Conservation (phyloP, 2,888 invertebrate genomes). For the Amphipyra berbera region DNA sequence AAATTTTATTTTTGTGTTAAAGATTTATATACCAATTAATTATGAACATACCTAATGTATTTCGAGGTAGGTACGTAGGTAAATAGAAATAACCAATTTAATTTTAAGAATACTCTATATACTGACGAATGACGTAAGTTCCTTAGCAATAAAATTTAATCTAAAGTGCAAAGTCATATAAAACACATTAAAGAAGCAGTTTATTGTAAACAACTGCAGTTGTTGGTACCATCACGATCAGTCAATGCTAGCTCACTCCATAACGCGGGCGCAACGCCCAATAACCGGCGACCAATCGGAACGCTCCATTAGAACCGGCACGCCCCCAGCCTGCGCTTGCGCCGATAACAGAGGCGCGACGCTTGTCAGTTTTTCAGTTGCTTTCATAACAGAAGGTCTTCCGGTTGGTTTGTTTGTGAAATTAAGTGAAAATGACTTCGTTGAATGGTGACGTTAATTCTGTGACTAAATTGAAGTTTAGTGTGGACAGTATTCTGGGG, state of each 20-base stretch:
- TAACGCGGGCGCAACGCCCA: conserved; percentile 77
- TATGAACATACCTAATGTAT: neutral
- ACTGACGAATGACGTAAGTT: conserved; percentile 78
- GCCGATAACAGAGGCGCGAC: conserved; percentile 66
- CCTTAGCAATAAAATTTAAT: conserved; percentile 81
- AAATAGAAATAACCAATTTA: conserved; percentile 16
- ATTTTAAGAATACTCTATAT: conserved; percentile 58
- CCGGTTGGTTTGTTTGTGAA: conserved; percentile 56
- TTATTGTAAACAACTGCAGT: conserved; percentile 88
- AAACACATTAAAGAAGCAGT: conserved; percentile 85
- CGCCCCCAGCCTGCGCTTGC: conserved; percentile 82
- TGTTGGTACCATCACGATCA: conserved; percentile 80
- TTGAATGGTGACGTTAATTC: conserved; percentile 76
- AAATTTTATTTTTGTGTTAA: too few species aligned
- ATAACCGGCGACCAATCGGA: conserved; percentile 72
- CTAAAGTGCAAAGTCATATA: conserved; percentile 84
- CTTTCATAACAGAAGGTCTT: conserved; percentile 68
- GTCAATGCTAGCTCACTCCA: conserved; percentile 82
- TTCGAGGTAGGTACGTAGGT: neutral
- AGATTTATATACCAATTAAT: too few species aligned
- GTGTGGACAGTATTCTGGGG: conserved; percentile 92
- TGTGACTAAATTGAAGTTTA: conserved; percentile 91
- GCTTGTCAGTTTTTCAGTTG: conserved; percentile 82
- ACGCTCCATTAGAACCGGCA: conserved; percentile 67
- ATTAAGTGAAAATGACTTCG: conserved; percentile 79